Evolutionary conservation across 2,113 vertebrate genomes (phyloP), one percentile per base, ranked within the genome.

Genomic region (Paraplagusia blochii): DNA sequence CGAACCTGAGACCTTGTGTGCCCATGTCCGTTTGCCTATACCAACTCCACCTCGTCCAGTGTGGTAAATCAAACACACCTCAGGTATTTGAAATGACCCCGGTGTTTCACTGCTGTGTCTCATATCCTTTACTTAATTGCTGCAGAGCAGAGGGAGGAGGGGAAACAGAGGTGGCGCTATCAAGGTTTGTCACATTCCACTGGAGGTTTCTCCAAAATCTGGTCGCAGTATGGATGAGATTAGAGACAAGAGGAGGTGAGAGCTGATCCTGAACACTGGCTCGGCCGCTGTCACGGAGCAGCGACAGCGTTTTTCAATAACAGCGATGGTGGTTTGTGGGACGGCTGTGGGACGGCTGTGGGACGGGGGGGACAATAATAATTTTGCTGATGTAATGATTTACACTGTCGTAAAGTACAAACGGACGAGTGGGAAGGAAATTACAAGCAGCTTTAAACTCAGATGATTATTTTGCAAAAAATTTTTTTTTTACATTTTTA

Each of bases 151-250:
- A 55, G 14, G 17, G 48, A 59, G 48, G 38, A 42, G 44, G 64
- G 44, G 58, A 79, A 73, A 69, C 47, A 65, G 66, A 45, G 35
- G 71, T 66, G 67, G 77, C 60, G 10, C 80, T 83, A 78, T 81
- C 48, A 52, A 77, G 79, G 79, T 76, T 83, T 80, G 77, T 81
- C 79, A 73, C 83, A 81, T 85, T 86, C 80, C 83, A 62, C 35
- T 38, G 50, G 73, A 72, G 76, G 76, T 81, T 66, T 79, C 56
- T 56, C 53, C 60, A 66, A 76, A 70, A 61, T 53, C 66, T 74
- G 71, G 53, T 84, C 60, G 51, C 70, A 72, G 66, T 80, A 68
- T 67, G 61, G 29, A 12, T 11, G 55, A 81, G 75, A 81, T 85
- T 73, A 83, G 68, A 79, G 79, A 77, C 72, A 66, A 19, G 64